Evolutionary conservation across 2,888 invertebrate genomes (phyloP), one percentile per base, ranked within the genome.

Genomic region (Metalampra italica): DNA sequence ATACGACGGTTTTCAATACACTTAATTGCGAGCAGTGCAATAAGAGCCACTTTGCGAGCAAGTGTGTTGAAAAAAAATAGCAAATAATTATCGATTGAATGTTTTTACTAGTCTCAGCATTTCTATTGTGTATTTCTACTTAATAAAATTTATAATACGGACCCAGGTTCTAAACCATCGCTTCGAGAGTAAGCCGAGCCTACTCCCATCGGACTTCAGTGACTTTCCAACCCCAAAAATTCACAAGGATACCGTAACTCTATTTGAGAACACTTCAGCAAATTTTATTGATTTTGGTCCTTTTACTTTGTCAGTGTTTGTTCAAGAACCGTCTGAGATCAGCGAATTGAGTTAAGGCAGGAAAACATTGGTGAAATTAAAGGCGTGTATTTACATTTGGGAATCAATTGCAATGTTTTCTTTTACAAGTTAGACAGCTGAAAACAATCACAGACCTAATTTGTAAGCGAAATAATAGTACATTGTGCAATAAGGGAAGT

Each of bases 321-420:
- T 32, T 30, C 7, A 43, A 30, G 9, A 29, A 11, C n/a, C 13
- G 15, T 5, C 29, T 29, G 42, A 34, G 15, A 43, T 45, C 45
- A 32, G 15, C 42, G 41, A 45, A 49, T 49, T 42, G 45, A 37
- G 30, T 43, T 30, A 32, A 43, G 22, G 29, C 36, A 29, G 29
- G 45, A 29, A 30, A 43, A 43, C 39, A 36, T 43, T 37, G 47
- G 42, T 30, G 22, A 37, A 38, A 48, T 43, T 43, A 43, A 40
- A 32, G 32, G 22, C 22, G 34, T 29, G 29, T 41, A 29, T 41
- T 41, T 41, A 29, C n/a, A n/a, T 41, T 38, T 8, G 2, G 12
- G 38, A 38, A 38, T 38, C 38, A n/a, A 38, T 12, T 38, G 7
- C 37, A 34, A 34, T 22, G 34, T 11, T 11, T 11, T 11, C 34